Evolutionary conservation across 2,888 invertebrate species (phyloP), one percentile per base, ranked within the genome.

Genomic region (Dryobotodes eremita): DNA sequence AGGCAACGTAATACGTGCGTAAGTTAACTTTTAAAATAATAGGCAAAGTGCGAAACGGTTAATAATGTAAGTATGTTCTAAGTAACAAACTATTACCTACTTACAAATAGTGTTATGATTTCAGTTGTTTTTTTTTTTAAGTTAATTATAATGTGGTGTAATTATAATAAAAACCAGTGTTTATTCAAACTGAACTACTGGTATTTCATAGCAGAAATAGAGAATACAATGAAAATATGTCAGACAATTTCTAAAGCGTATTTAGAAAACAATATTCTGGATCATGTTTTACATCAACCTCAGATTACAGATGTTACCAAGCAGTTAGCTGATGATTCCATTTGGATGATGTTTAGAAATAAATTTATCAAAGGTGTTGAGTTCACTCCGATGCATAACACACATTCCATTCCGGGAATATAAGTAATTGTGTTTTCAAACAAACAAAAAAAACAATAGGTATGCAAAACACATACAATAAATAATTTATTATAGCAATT

Each of bases 1-100:
- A 26, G 17, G 3, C 36, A 69, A 42, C n/a, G 55, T 71, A 61
- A 55, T 48, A 53, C 2, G 59, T 66, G 71, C 61, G 62, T 75
- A 66, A 20, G 50, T 36, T 42, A 46, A 13, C 20, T 69, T 48
- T 31, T 57, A 26, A 26, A 53, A n/a, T 17, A 17, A 20, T 36
- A 2, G 31, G 61, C 15, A 53, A 77, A 77, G 20, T 71, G 31
- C 7, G 64, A 65, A 59, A 10, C 57, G 42, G 23, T 59, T 59
- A 26, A 17, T 23, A 62, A 36, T 13, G 2, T 11, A 11, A 10
- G 5, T 61, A 17, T 36, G 31, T 61, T 61, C 0, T 61, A 10
- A 26, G 3, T 31, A 31, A 4, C 20, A 15, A 50, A 50, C 23
- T 31, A 31, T 31, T 23, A 15, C 42, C 42, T 42, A 42, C 15